phyloP scores from a whole-genome alignment of 2,888 invertebrate genomes.

The Drosophila mulleri region DNA sequence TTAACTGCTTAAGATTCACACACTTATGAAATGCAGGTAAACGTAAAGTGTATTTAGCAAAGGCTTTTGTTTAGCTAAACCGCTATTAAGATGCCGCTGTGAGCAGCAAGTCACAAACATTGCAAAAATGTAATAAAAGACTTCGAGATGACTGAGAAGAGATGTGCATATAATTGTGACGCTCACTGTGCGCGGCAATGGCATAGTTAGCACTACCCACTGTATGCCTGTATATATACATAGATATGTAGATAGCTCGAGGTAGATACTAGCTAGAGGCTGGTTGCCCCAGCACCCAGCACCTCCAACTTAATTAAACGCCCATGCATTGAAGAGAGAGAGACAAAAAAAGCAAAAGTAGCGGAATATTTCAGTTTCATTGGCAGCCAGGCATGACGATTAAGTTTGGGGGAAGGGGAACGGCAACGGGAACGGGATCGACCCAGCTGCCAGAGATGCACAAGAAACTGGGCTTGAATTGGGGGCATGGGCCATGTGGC shows the following conservation, averaged over 20 bases:
- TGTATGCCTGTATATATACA: not conserved
- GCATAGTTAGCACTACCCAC: conserved; percentile 50
- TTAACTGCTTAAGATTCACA: conserved; percentile 1
- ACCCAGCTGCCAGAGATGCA: conserved; percentile 22
- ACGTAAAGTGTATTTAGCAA: conserved; percentile 12
- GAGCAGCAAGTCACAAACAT: conserved; percentile 15
- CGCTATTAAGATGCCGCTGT: conserved; percentile 12
- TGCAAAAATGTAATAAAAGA: conserved; percentile 39
- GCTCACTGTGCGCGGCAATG: conserved; percentile 71
- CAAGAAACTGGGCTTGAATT: not conserved
- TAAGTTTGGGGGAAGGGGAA: not conserved
- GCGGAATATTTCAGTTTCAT: conserved; percentile 73
- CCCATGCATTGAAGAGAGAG: conserved; percentile 46
- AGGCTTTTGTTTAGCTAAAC: conserved; percentile 12
- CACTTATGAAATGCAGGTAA: conserved; percentile 4
- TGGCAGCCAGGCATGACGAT: conserved; percentile 58
- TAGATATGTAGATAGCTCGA: conserved; percentile 16
- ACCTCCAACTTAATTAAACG: conserved; percentile 60
- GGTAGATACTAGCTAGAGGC: conserved; percentile 33
- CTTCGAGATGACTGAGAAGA: conserved; percentile 29
- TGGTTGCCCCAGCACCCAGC: conserved; percentile 27
- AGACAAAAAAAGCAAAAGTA: conserved; percentile 70
- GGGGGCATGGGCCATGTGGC: not conserved
- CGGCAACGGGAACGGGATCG: conserved; percentile 2
- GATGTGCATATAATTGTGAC: conserved; percentile 45